These are phyloP conservation scores for Glossophaga mutica DNA, from an alignment of 2,797 vertebrate species.

Conservation along the genomic window DNA sequence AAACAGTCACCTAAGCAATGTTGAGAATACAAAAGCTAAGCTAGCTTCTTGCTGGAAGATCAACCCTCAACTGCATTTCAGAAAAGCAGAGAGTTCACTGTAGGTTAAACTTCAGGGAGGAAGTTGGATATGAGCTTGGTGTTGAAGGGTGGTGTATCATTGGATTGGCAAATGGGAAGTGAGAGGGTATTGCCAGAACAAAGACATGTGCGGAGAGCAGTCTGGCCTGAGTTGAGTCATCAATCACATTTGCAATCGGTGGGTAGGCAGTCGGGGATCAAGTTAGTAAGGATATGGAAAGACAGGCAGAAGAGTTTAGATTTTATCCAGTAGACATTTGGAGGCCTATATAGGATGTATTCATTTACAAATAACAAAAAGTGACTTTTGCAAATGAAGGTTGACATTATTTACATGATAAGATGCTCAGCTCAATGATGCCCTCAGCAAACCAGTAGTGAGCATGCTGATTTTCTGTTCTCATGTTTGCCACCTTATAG, in stretches of 20 bases:
- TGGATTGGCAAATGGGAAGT: constrained; percentile 11
- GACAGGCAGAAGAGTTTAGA: neutral
- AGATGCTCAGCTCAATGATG: neutral
- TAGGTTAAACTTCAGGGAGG: neutral
- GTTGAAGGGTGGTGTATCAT: neutral
- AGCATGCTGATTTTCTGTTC: neutral
- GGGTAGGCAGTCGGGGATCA: neutral
- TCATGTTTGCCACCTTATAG: neutral
- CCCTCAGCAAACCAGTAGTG: neutral
- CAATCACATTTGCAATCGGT: neutral
- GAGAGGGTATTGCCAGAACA: neutral
- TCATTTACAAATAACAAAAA: constrained; percentile 15
- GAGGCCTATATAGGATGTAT: neutral
- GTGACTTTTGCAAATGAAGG: neutral
- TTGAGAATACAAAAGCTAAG: neutral
- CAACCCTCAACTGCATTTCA: neutral
- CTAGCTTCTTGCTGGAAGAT: neutral
- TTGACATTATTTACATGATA: neutral
- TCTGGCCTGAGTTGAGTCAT: neutral
- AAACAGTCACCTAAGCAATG: neutral
- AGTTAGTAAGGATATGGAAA: neutral
- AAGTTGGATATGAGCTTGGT: neutral
- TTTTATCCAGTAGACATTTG: neutral
- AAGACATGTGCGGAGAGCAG: neutral
- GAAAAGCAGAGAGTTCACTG: neutral